Evolutionary conservation across 2,113 vertebrate genomes (phyloP).

Genomic region (Crocuta crocuta): DNA sequence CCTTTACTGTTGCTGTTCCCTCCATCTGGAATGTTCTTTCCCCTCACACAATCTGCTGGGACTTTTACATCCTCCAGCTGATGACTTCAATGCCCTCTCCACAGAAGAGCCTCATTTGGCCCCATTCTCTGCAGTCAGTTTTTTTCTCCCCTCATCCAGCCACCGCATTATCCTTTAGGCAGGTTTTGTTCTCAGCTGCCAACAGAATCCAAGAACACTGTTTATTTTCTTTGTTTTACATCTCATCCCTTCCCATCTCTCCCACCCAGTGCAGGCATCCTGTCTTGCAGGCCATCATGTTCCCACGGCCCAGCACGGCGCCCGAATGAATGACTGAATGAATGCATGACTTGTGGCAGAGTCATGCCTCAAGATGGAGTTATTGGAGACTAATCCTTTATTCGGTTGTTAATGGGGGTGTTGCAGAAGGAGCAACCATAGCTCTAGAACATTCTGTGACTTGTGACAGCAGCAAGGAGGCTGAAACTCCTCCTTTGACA

Average conservation of each 20-base stretch:
- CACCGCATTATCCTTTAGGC: no score
- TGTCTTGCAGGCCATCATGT: fast-evolving
- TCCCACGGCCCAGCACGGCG: fast-evolving
- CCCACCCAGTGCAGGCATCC: no score
- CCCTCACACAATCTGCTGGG: neutral
- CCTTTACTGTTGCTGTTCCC: neutral
- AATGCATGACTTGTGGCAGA: neutral
- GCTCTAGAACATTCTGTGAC: neutral
- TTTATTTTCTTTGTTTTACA: neutral
- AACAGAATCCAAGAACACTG: no score
- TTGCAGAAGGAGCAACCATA: fast-evolving
- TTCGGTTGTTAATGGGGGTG: neutral
- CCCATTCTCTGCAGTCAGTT: no score
- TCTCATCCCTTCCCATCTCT: neutral
- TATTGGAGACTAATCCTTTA: neutral
- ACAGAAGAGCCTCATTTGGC: neutral
- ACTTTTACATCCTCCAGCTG: neutral
- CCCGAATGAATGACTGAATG: neutral
- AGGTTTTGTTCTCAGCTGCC: neutral
- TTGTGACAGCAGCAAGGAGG: neutral
- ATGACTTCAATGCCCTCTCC: neutral
- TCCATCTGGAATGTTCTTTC: neutral
- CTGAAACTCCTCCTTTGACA: neutral
- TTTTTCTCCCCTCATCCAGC: neutral
- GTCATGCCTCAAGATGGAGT: neutral